A percentile compares a stretch with the other conserved stretches of the same genome.
These are phyloP conservation scores for Arctocebus calabarensis DNA, from an alignment of 2,797 vertebrate genomes.

Conservation along the genomic window DNA sequence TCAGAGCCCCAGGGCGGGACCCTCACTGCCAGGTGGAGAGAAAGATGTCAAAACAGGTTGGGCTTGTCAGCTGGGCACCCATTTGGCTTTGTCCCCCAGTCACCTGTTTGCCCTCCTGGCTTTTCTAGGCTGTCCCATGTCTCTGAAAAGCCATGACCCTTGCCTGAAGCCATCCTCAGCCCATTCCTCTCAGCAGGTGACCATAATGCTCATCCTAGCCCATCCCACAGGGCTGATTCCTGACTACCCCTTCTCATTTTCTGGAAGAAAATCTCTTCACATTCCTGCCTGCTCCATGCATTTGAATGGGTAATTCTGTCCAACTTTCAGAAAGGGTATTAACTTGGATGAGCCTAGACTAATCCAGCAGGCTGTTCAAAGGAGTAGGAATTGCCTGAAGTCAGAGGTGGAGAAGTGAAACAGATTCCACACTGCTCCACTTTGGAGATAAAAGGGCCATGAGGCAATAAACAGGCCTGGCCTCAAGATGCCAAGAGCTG, in stretches of 20 bases:
- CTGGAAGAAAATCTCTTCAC: neutral
- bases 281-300: neutral
- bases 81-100: neutral
- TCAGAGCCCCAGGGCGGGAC: neutral
- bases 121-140: neutral
- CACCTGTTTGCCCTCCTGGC: neutral
- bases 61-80: neutral
- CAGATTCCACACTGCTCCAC: neutral
- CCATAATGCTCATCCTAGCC: neutral
- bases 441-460: neutral
- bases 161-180: neutral
- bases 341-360: neutral
- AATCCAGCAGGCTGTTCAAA: neutral
- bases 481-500: neutral
- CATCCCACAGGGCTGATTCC: neutral
- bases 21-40: neutral
- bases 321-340: neutral
- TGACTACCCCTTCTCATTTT: neutral
- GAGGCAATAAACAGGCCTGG: neutral
- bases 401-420: neutral
- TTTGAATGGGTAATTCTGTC: neutral
- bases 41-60: neutral
- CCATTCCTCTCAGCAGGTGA: no score
- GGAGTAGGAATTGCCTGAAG: neutral
- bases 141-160: neutral